Conservation (phyloP, 2,888 invertebrate genomes). For the Margaritifera margaritifera region DNA sequence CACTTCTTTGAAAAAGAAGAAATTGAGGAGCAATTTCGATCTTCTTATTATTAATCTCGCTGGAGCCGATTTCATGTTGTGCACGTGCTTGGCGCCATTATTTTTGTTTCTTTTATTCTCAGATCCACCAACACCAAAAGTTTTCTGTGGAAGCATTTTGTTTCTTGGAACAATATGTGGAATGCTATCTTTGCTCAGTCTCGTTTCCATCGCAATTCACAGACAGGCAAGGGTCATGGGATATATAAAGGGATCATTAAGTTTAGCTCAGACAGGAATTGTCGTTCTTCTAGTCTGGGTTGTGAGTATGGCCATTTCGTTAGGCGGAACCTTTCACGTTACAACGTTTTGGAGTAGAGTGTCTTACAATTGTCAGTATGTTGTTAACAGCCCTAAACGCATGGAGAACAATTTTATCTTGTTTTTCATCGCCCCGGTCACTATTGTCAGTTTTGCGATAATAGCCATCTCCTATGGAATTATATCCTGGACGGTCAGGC, state of each 20-base stretch:
- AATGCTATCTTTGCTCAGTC: conserved; percentile 52
- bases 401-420: conserved; percentile 53
- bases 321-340: conserved; percentile 55
- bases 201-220: conserved; percentile 58
- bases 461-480: conserved; percentile 49
- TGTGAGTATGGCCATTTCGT: conserved; percentile 46
- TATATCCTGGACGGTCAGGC: conserved; percentile 50
- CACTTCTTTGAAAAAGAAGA: conserved; percentile 48
- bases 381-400: conserved; percentile 46
- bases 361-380: conserved; percentile 47
- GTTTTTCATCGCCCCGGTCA: conserved; percentile 57
- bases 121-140: conserved; percentile 49
- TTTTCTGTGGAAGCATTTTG: conserved; percentile 57
- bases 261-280: conserved; percentile 40
- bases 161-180: conserved; percentile 55
- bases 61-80: conserved; percentile 58
- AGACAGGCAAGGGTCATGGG: conserved; percentile 51
- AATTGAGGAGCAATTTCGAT: conserved; percentile 52
- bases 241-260: conserved; percentile 43
- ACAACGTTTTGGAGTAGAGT: conserved; percentile 48
- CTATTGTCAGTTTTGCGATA: conserved; percentile 45
- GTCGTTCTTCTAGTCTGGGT: conserved; percentile 51
- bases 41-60: conserved; percentile 57
- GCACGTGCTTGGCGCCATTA: conserved; percentile 55
- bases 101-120: conserved; percentile 57